Base-by-base conservation (phyloP, 2,888 invertebrate genomes). In the Diarsia mendica region DNA sequence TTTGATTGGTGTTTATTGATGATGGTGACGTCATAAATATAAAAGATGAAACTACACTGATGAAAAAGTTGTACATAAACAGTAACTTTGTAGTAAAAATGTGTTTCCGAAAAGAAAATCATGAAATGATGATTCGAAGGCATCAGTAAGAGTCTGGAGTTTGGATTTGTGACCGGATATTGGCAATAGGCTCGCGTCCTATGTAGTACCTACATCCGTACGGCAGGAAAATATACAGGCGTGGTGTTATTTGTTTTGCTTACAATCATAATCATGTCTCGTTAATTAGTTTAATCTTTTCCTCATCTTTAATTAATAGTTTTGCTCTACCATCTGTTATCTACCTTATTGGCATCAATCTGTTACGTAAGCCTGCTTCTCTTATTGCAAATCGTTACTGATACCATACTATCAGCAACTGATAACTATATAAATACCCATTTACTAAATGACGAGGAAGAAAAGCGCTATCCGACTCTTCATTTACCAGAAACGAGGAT, bases 401-500 rank as follows among this genome's bases (percentile, higher is more conserved):
- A 75, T 63, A 67, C 11, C 33, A 33, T 11, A 28, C 23, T 75
- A 51, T 63, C 81, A 55, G 33, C 9, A 6, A 64, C 20, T 72
- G 58, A 80, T 80, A 74, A 33, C 6, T 44, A 39, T 44, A 28
- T 5, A 10, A 28, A 48, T 63, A 53, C 44, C 10, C 58, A 28
- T 76, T 68, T 77, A 77, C 46, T n/a, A 46, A 33, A 49, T 33
- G 72, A 51, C 13, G 23, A 46, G 51, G 28, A 51, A 28, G 49
- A 58, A 51, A 65, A n/a, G 9, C 23, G 33, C n/a, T 75, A 44
- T 20, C 61, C 6, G 48, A 77, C 67, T 82, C 78, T 67, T 53
- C 48, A 53, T 48, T 60, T 49, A 11, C 51, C 28, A 28, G 44
- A 67, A 65, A 72, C 23, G 13, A 55, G 60, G 44, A 64, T 48